Evolutionary conservation across 2,113 vertebrate genomes (phyloP).

Genomic region (Spermophilus dauricus): DNA sequence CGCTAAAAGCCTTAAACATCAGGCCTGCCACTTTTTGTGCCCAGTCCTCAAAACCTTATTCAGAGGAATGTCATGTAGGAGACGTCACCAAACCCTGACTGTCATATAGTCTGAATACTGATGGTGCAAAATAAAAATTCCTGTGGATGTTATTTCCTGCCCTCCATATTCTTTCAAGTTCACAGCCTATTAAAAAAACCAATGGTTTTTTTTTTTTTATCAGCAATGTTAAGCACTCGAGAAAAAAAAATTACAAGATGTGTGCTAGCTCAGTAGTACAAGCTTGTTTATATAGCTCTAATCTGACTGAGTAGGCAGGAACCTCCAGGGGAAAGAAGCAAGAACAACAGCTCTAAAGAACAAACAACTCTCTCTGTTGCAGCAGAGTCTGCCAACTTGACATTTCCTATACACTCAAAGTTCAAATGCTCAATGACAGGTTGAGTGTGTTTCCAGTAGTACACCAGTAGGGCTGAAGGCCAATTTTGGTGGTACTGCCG

Average conservation of each 20-base stretch:
- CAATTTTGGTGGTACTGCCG: not conserved
- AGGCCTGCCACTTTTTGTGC: not conserved
- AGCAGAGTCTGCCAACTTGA: slow-evolving; percentile 23
- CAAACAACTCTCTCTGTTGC: slow-evolving; percentile 38
- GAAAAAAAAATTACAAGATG: slow-evolving; percentile 50
- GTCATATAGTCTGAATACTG: not conserved
- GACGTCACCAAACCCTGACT: slow-evolving; percentile 7
- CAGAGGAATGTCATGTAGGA: not conserved
- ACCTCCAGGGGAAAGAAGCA: slow-evolving; percentile 43
- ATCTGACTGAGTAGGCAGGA: slow-evolving; percentile 76
- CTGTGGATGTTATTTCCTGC: not conserved
- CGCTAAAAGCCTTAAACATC: not conserved
- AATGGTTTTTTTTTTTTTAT: slow-evolving; percentile 59
- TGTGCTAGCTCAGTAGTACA: slow-evolving; percentile 21
- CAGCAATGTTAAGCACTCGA: slow-evolving; percentile 39
- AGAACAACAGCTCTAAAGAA: slow-evolving; percentile 53
- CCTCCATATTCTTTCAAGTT: not conserved
- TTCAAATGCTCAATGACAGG: not conserved
- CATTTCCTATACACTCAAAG: slow-evolving; percentile 15
- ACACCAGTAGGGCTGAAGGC: not conserved
- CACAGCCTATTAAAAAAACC: slow-evolving; percentile 21
- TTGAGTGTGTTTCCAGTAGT: not conserved
- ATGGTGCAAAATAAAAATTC: not conserved
- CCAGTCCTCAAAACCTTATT: not conserved
- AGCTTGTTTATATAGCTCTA: slow-evolving; percentile 63